Evolutionary conservation across 2,888 invertebrate genomes (phyloP), one percentile per base, ranked within the genome.

Genomic region (Tachina lurida): DNA sequence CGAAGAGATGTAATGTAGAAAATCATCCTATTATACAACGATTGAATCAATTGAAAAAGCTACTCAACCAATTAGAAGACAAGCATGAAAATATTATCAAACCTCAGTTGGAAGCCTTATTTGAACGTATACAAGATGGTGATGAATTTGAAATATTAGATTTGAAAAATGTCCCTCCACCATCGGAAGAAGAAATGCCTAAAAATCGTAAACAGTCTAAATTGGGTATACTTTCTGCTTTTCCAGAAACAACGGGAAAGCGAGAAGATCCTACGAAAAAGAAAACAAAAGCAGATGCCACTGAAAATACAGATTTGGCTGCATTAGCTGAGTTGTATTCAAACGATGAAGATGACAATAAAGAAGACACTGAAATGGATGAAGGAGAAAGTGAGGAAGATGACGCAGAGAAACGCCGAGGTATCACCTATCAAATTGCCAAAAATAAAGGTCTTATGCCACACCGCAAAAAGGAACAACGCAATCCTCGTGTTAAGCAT

Each of bases 371-470:
- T 84, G 94, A 87, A n/a, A 86, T 93, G 90, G 93, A 93, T 12
- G 93, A 93, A 87, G 89, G 89, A 58, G 89, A 91, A 45, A 31
- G 31, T 31, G 88, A 88, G 1, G 93, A 93, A 31, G 91, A 90
- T 47, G 90, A 90, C 56, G 88, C 87, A 54, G 93, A 93, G 65
- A 88, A 92, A 1, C 98, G 97, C 90, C 94, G 98, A 89, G 95
- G 95, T 74, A 98, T 98, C 87, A 98, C 97, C 3, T 97, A 98
- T 91, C 95, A 98, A 94, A 99, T 99, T 91, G 96, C 97, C 22
- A 99, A 99, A 93, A 99, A 99, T 91, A 98, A 98, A 93, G 99
- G 99, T 17, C 94, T 99, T 19, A 98, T 96, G 52, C 97, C 98
- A 0, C 95, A 96, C 88, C 95, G 98, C 87, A 98, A 97, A 93